Conservation (phyloP, 2,797 vertebrate genomes). For the Macropodus opercularis region DNA sequence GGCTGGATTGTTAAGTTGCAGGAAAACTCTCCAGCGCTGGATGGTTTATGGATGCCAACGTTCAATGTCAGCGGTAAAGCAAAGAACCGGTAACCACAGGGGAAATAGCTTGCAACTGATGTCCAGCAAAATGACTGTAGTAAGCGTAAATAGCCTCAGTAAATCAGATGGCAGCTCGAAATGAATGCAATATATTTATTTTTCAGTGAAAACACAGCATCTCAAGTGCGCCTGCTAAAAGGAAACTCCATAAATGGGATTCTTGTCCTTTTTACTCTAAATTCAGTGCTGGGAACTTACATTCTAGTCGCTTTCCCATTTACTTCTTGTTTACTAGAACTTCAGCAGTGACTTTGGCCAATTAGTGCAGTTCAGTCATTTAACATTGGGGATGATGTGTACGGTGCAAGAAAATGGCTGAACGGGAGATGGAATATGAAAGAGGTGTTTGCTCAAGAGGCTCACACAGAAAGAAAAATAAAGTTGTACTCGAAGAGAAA, state of each 20-base stretch:
- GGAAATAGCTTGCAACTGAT: conserved; percentile 36
- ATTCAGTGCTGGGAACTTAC: conserved; percentile 5
- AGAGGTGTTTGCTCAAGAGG: conserved; percentile 41
- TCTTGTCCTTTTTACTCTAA: conserved; percentile 8
- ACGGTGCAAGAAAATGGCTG: conserved; percentile 15
- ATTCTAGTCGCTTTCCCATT: conserved; percentile 6
- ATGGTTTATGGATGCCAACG: conserved; percentile 63
- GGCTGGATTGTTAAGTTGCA: conserved; percentile 60
- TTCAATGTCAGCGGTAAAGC: conserved; percentile 67
- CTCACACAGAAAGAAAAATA: conserved; percentile 18
- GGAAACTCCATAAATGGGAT: neutral
- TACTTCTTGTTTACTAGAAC: conserved; percentile 78
- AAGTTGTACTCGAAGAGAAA: conserved; percentile 36
- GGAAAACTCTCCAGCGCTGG: conserved; percentile 57
- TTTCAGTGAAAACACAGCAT: neutral
- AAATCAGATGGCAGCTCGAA: conserved; percentile 23
- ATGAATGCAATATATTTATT: conserved; percentile 22
- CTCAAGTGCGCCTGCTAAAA: neutral
- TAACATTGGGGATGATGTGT: conserved; percentile 70
- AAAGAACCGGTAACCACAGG: conserved; percentile 34
- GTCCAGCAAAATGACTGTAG: conserved; percentile 21
- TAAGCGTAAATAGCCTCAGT: conserved; percentile 9
- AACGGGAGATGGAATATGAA: conserved; percentile 20
- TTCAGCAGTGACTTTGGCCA: conserved; percentile 80
- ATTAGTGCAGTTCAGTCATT: conserved; percentile 84